Percentiles rank a stretch among this genome's conserved stretches.
phyloP scores from a whole-genome alignment of 2,113 vertebrate genomes.

The Corvus hawaiiensis region DNA sequence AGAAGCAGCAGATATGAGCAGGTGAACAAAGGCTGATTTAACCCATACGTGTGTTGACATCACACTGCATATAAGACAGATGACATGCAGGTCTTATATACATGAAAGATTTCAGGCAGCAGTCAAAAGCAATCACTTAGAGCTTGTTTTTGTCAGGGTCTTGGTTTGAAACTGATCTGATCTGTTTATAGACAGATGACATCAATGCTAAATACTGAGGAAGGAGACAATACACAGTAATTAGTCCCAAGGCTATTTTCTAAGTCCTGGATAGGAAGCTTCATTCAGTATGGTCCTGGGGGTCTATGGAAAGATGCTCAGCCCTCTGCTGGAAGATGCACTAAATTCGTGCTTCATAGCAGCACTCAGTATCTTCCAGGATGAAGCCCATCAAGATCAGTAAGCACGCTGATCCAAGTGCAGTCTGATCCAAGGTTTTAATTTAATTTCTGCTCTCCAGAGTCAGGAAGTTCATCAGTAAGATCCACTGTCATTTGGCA shows the following conservation, averaged over 20 bases:
- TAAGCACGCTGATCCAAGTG: neutral
- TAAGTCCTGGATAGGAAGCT: constrained; percentile 23
- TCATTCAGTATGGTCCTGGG: neutral
- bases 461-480: constrained; percentile 70
- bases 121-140: neutral
- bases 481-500: constrained; percentile 65
- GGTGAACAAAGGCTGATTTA: neutral
- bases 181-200: constrained; percentile 57
- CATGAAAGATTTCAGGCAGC: neutral
- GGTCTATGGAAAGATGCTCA: neutral
- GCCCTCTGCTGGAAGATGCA: neutral
- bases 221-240: constrained; percentile 60
- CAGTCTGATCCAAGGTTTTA: constrained; percentile 59
- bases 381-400: constrained; percentile 19
- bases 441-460: constrained; percentile 68
- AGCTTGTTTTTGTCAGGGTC: constrained; percentile 44
- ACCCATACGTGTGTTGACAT: accelerated
- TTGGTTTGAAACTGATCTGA: constrained; percentile 56
- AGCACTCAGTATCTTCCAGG: neutral
- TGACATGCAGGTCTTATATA: neutral
- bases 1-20: neutral
- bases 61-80: neutral
- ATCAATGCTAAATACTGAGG: constrained; percentile 55
- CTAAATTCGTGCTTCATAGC: neutral
- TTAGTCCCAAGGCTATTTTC: constrained; percentile 54